A percentile compares a stretch with the other conserved stretches of the same genome.
phyloP scores from a whole-genome alignment of 2,888 invertebrate species.

The Trachelus iudaicus region DNA sequence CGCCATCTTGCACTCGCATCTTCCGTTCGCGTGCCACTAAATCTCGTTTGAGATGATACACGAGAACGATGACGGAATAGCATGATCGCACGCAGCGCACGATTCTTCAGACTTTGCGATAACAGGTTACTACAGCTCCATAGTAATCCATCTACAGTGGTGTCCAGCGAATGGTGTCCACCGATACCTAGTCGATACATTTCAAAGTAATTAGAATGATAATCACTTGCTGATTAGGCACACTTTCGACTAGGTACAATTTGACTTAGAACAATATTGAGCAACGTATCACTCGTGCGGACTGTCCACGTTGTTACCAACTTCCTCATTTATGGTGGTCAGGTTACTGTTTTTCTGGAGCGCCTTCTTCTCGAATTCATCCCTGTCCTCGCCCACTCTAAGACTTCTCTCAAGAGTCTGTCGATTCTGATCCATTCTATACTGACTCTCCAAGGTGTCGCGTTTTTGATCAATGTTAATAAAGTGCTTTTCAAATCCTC shows the following conservation, averaged over 20 bases:
- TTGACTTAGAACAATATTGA: slow-evolving; percentile 28
- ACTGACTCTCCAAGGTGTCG: slow-evolving; percentile 36
- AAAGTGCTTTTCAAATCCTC: slow-evolving; percentile 39
- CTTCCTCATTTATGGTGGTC: slow-evolving; percentile 54
- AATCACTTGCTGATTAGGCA: slow-evolving; percentile 15
- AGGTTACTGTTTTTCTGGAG: slow-evolving; percentile 39
- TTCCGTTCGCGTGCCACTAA: no score
- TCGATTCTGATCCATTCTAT: slow-evolving; percentile 41
- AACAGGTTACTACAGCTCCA: not conserved
- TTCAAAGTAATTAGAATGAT: not conserved
- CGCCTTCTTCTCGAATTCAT: slow-evolving; percentile 27
- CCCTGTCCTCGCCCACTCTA: slow-evolving; percentile 20
- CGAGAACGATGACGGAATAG: not conserved
- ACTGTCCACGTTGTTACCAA: slow-evolving; percentile 40
- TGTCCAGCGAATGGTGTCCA: not conserved
- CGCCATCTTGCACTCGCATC: not conserved
- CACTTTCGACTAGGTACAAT: slow-evolving; percentile 37
- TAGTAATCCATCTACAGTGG: not conserved
- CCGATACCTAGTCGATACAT: not conserved
- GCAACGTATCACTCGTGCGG: slow-evolving; percentile 39
- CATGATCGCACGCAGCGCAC: not conserved
- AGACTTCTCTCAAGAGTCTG: slow-evolving; percentile 42
- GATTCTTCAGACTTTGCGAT: slow-evolving; percentile 1
- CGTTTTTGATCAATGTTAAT: slow-evolving; percentile 36
- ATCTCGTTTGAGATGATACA: not conserved